Base-by-base conservation (phyloP, 1,140 invertebrate genomes). In the Cyclargus thomasi region DNA sequence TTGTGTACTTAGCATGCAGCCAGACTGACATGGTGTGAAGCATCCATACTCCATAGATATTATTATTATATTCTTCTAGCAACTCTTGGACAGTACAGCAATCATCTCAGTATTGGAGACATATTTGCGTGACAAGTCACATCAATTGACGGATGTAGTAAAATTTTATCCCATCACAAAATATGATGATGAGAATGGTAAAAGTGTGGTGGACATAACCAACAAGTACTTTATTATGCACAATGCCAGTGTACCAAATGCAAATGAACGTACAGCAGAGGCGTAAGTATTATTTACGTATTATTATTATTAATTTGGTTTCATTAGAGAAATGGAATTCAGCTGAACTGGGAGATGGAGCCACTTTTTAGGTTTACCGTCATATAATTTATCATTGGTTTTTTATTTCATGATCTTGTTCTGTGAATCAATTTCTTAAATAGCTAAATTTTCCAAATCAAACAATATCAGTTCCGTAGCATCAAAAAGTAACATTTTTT, bases 151-250 rank as follows among this genome's bases (percentile, higher is more conserved):
- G 7, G 93, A 96, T n/a, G 86, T 98, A n/a, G 86, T 94, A 0
- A 92, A 95, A 62, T 97, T 92, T 91, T 99, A 98, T 91, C 97
- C 97, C 7, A 91, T 90, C 5, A 92, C 96, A 1, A 93, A 92
- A 16, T 95, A 92, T 77, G 83, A 92, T 10, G 94, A 96, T 86
- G 93, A 97, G 47, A 86, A 93, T 47, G 94, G 94, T 18, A 93
- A 93, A 63, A 90, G 92, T 39, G 93, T 94, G 66, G 92, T 91
- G 62, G 97, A 98, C 80, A 95, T 98, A 72, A 93, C 97, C 74
- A 99, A 99, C 86, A 97, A 96, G 87, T 99, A 99, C 90, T 99
- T 97, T 81, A 82, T 99, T 0, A 99, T 99, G 97, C 95, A 93
- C 81, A 94, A 79, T 93, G 94, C 72, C 16, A 35, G 74, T 55